Conservation (phyloP, 2,113 vertebrate species). For the Macquaria ambigua region DNA sequence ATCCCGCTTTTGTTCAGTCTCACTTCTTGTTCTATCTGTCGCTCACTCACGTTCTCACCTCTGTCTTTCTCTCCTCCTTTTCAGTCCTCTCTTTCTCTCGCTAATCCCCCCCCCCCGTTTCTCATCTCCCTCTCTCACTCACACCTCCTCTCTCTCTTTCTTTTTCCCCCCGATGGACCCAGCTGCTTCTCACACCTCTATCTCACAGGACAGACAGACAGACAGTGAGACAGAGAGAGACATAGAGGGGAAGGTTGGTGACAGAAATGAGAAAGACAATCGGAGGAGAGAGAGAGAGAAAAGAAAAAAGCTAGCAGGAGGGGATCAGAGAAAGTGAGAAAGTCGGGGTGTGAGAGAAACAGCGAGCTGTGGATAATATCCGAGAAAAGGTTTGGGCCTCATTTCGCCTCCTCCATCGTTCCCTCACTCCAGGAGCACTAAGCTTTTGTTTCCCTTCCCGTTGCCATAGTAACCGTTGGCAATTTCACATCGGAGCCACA, state of each 20-base stretch:
- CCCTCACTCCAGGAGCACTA: constrained; percentile 65
- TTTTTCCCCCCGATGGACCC: constrained; percentile 40
- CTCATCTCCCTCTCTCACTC: constrained; percentile 34
- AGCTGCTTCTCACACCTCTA: constrained; percentile 70
- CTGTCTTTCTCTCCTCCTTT: not conserved
- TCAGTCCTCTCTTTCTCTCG: not conserved
- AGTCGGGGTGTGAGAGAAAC: constrained; percentile 38
- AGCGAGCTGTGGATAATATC: constrained; percentile 46
- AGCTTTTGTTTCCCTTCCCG: constrained; percentile 76
- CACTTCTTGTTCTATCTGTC: not conserved
- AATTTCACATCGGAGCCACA: constrained; percentile 74
- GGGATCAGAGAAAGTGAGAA: constrained; percentile 59
- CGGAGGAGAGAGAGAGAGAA: constrained; percentile 3
- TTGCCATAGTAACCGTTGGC: constrained; percentile 72
- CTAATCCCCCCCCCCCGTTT: not conserved
- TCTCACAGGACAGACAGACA: constrained; percentile 58
- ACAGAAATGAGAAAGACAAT: constrained; percentile 34
- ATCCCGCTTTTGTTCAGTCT: not conserved
- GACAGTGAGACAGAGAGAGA: constrained; percentile 34
- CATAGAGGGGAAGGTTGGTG: not conserved
- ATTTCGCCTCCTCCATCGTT: constrained; percentile 66
- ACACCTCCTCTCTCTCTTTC: constrained; percentile 9
- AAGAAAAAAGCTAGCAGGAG: constrained; percentile 54
- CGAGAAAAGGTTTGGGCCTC: constrained; percentile 64
- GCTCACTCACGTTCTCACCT: constrained; percentile 6